phyloP scores from a whole-genome alignment of 2,113 vertebrate genomes.

The Erythrocercus mccallii region DNA sequence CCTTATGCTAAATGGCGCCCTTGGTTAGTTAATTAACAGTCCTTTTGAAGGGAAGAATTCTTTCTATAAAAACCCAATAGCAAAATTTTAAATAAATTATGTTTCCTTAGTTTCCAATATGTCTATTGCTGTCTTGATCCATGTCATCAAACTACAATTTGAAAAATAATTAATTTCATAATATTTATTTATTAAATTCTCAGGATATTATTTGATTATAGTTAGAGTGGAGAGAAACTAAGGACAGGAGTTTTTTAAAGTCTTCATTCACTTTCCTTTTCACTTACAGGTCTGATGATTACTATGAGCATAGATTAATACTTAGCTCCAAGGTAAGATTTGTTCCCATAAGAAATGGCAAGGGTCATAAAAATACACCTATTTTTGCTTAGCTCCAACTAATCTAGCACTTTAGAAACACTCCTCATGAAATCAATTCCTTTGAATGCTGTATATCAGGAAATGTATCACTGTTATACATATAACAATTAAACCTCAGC shows the following conservation, averaged over 20 bases:
- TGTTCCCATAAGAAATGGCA: not conserved
- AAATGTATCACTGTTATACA: not conserved
- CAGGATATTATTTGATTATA: not conserved
- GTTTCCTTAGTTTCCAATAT: not conserved
- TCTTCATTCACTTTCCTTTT: not conserved
- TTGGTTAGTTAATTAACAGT: not conserved
- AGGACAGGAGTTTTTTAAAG: not conserved
- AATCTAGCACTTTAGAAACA: not conserved
- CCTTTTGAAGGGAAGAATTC: not conserved
- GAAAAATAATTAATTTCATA: not conserved
- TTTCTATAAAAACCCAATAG: not conserved
- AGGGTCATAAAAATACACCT: not conserved
- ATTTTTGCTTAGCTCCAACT: not conserved
- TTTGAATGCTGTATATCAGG: not conserved
- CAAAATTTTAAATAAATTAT: not conserved
- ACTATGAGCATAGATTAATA: not conserved
- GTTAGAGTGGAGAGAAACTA: not conserved
- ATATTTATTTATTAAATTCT: not conserved
- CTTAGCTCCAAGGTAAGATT: not conserved
- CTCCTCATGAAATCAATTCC: not conserved
- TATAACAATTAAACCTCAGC: not conserved
- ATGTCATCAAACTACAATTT: not conserved
- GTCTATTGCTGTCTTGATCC: not conserved
- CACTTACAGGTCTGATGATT: not conserved
- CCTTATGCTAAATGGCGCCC: not conserved